Evolutionary conservation across 1,140 invertebrate species (phyloP), one percentile per base, ranked within the genome.

Genomic region (Hesperophylax magnus): DNA sequence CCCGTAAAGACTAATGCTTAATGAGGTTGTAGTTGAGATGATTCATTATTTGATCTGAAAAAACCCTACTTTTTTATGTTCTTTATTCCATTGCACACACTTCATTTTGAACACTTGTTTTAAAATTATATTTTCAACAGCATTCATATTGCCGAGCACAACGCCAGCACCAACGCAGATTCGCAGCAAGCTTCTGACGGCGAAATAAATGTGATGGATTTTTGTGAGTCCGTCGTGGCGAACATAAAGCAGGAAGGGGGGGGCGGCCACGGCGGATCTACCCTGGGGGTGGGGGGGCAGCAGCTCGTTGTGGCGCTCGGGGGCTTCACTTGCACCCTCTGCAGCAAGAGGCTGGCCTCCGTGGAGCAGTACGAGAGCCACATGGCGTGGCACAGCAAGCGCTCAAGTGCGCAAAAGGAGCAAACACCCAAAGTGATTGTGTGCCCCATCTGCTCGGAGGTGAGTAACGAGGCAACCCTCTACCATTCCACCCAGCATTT

Each of bases 141-240:
- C 4, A 22, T 60, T 17, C 72, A 76, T 31, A 60, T 76, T 18
- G 72, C 72, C n/a, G 72, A 76, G 72, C 72, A 76, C 63, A 78
- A 78, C 20, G 65, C 78, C 15, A 22, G 18, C 24, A 31, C 60
- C 14, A 31, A 27, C 18, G n/a, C 27, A 52, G 34, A 78, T 9
- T 31, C 14, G 8, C 56, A 76, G 3, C 34, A 17, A 20, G 77
- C 22, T 3, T 60, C 52, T 11, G 79, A 69, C 14, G 77, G 27
- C 20, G 77, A 81, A 53, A 56, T 84, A 0, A 86, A 89, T 63
- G 80, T 87, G 86, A 86, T 88, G 87, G 88, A 89, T 88, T 90
- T 90, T 89, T 89, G 88, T 87, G 89, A 90, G 83, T 88, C 89
- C 88, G 88, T 90, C 88, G 88, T 90, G 87, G 80, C 67, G 3